Evolutionary conservation across 2,888 invertebrate species (phyloP).

Genomic region (Himalopsyche tibetana): DNA sequence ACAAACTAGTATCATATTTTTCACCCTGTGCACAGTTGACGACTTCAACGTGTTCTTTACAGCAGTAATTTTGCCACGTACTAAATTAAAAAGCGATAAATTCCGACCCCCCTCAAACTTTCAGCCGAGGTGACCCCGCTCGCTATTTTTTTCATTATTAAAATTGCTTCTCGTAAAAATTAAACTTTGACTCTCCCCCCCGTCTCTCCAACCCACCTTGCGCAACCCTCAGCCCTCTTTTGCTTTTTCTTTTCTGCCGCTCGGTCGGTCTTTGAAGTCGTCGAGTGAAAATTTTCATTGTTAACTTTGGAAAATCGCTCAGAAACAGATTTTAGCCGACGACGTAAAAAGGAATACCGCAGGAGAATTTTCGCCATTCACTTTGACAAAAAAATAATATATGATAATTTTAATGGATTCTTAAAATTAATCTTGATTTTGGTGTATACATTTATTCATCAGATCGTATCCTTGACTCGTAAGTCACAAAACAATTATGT

Average conservation of each 20-base stretch:
- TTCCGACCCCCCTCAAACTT: conserved; percentile 10
- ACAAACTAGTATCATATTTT: too few relatives aligned
- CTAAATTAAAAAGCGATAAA: conserved; percentile 34
- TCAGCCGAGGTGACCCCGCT: conserved; percentile 6
- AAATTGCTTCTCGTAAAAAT: conserved; percentile 24
- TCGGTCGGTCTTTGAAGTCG: conserved; percentile 12
- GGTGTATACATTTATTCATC: too few relatives aligned
- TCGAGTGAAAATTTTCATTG: not conserved
- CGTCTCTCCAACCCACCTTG: not conserved
- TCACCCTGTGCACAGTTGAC: too few relatives aligned
- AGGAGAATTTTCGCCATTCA: not conserved
- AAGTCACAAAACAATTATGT: too few relatives aligned
- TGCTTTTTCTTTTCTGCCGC: not conserved
- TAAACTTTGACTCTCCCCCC: not conserved
- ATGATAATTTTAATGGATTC: too few relatives aligned
- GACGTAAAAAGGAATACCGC: not conserved
- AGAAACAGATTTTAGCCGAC: not conserved
- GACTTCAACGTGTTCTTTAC: too few relatives aligned
- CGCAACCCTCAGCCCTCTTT: not conserved
- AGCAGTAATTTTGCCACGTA: not conserved
- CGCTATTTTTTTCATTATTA: not conserved
- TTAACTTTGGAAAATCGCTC: conserved; percentile 21
- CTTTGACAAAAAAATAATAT: not conserved
- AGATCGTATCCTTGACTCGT: too few relatives aligned
- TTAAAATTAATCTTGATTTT: too few relatives aligned